Evolutionary conservation across 1,140 invertebrate species (phyloP), one percentile per base, ranked within the genome.

Genomic region (Orchesella cincta): DNA sequence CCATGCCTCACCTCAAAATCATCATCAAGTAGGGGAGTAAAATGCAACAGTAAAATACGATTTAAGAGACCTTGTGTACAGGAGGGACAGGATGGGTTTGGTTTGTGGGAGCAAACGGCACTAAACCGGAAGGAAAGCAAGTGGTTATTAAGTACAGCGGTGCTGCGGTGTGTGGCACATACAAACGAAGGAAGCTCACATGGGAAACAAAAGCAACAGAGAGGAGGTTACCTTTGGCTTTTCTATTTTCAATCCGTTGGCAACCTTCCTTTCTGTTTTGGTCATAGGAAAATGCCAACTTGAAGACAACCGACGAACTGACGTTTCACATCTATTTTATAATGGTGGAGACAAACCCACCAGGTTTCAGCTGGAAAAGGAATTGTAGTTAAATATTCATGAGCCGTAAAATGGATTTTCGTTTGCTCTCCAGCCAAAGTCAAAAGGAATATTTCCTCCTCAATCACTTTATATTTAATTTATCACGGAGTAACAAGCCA

Each of bases 321-420:
- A n/a, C n/a, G n/a, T n/a, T n/a, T n/a, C n/a, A n/a, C n/a, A n/a
- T n/a, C n/a, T n/a, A n/a, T n/a, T n/a, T n/a, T n/a, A n/a, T n/a
- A n/a, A n/a, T n/a, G n/a, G n/a, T n/a, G n/a, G n/a, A n/a, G n/a
- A n/a, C n/a, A n/a, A n/a, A n/a, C n/a, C n/a, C n/a, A n/a, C n/a
- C n/a, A n/a, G n/a, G n/a, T n/a, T n/a, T n/a, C n/a, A n/a, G n/a
- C n/a, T 18, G 39, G 12, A n/a, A 33, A 67, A 5, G 31, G 14
- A 67, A 33, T 31, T 67, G 28, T 67, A 67, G 62, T 67, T 67
- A 31, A 67, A 67, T 67, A 67, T 67, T 67, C 62, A 67, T 67
- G 62, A 67, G 62, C 62, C n/a, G 26, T 14, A 29, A 67, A 67
- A 67, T 31, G 26, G 62, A 33, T 67, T 67, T 67, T 29, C 26